phyloP scores from a whole-genome alignment of 2,888 invertebrate genomes.

The Ichneumoninae sp. region DNA sequence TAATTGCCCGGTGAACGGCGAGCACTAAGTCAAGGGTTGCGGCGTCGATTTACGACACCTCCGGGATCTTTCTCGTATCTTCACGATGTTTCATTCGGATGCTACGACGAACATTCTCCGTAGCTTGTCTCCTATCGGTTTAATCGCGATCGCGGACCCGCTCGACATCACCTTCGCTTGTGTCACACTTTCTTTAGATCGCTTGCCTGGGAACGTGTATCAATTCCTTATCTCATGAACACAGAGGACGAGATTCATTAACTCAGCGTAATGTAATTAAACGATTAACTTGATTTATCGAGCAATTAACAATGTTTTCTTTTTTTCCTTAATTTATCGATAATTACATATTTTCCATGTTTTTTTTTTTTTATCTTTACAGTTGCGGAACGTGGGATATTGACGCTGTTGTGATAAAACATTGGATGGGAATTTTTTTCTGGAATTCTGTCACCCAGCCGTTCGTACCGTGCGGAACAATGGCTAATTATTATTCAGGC shows the following conservation, averaged over 20 bases:
- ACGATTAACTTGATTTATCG: neutral
- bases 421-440: neutral
- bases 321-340: neutral
- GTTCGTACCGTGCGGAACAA: conserved; percentile 13
- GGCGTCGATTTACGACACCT: conserved; percentile 71
- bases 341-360: neutral
- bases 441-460: neutral
- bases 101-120: conserved; percentile 58
- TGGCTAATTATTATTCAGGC: conserved; percentile 36
- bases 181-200: conserved; percentile 1
- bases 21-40: conserved; percentile 70
- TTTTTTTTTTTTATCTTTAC: neutral
- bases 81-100: conserved; percentile 69
- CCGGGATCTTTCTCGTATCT: conserved; percentile 69
- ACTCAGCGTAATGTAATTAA: neutral
- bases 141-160: conserved; percentile 48
- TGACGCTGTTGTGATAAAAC: neutral
- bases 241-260: neutral
- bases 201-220: neutral
- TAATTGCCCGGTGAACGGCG: conserved; percentile 70
- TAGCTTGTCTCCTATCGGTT: conserved; percentile 60
- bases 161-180: conserved; percentile 59
- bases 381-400: neutral
- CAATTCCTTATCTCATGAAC: neutral
- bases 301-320: neutral